A percentile compares a stretch with the other conserved stretches of the same genome.
Evolutionary conservation across 2,888 invertebrate species (phyloP).

Genomic region (Drosophila villosipedis): DNA sequence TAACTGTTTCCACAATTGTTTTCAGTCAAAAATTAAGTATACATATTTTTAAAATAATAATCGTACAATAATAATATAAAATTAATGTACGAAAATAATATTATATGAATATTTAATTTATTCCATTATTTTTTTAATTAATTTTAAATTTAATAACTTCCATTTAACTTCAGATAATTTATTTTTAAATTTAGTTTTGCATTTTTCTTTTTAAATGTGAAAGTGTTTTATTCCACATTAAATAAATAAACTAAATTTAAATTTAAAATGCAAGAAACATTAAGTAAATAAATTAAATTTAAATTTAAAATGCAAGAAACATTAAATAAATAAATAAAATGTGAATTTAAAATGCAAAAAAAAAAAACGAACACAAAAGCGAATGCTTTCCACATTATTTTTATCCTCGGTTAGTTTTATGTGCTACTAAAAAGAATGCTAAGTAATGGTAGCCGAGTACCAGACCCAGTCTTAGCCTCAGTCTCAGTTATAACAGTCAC

Average conservation of each 20-base stretch:
- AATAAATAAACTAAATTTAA: neutral
- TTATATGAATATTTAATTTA: neutral
- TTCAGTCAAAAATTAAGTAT: neutral
- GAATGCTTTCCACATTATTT: neutral
- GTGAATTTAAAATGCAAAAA: neutral
- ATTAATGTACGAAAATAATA: no score
- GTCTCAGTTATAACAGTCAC: neutral
- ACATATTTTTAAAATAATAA: neutral
- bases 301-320: neutral
- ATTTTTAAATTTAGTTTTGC: neutral
- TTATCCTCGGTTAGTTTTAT: constrained; percentile 32
- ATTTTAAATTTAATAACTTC: neutral
- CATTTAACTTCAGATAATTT: neutral
- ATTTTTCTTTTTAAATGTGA: neutral
- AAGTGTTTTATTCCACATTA: neutral
- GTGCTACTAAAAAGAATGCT: constrained; percentile 28
- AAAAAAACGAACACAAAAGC: constrained; percentile 12
- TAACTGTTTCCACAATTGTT: neutral
- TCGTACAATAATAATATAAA: no score
- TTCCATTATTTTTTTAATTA: neutral
- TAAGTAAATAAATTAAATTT: neutral
- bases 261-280: neutral
- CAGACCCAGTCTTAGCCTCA: constrained; percentile 5
- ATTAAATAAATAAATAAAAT: neutral
- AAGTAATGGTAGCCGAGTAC: constrained; percentile 30